Percentiles rank a stretch among this genome's conserved stretches.
These are phyloP conservation scores for Pyrgus malvae DNA, from an alignment of 2,888 invertebrate species.

Conservation along the genomic window DNA sequence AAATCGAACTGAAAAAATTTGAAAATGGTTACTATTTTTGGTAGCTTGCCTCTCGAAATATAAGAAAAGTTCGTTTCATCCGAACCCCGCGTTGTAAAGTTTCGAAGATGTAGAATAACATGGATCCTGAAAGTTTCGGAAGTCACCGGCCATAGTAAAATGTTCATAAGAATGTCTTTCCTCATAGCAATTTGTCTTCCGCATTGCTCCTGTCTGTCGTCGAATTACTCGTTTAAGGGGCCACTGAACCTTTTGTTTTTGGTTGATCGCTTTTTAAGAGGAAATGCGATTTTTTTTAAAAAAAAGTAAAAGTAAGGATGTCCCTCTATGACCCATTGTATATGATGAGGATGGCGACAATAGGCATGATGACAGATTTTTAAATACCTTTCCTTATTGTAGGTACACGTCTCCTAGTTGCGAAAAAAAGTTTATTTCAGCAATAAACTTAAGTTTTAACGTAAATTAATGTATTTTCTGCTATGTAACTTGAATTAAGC, in stretches of 20 bases:
- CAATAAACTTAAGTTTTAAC: too few species aligned
- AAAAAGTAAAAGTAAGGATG: background rate
- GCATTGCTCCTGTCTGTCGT: background rate
- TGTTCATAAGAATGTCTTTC: constrained; percentile 3
- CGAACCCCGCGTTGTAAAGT: constrained; percentile 1
- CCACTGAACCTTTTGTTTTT: background rate
- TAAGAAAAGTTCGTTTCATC: constrained; percentile 6
- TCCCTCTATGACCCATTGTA: too few species aligned
- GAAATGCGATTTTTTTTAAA: background rate
- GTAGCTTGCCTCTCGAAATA: background rate
- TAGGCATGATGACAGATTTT: too few species aligned
- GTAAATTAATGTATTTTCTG: too few species aligned
- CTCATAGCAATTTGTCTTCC: constrained; percentile 14
- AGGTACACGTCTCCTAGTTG: too few species aligned
- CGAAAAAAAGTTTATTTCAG: too few species aligned
- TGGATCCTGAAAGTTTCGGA: background rate
- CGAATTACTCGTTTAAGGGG: background rate
- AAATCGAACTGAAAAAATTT: too few species aligned
- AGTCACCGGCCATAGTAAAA: constrained; percentile 11
- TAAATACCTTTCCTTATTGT: too few species aligned
- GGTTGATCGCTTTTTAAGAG: too few species aligned
- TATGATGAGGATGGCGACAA: too few species aligned
- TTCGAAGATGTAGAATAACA: background rate
- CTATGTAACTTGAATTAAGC: too few species aligned
- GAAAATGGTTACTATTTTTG: background rate